Evolutionary conservation across 2,888 invertebrate species (phyloP).

Genomic region (Drosophila tanythrix): DNA sequence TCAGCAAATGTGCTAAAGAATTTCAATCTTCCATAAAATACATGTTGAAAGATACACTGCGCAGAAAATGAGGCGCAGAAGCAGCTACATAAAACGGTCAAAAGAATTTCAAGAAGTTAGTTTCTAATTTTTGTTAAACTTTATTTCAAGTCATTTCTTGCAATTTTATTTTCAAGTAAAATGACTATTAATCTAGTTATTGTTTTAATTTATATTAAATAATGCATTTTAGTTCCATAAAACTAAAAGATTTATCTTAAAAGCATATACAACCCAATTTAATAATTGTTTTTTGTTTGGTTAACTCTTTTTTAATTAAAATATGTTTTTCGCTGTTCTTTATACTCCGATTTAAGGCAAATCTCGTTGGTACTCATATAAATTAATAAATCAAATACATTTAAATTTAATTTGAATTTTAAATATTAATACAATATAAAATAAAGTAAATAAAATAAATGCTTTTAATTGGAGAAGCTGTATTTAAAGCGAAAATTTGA

Average conservation of each 20-base stretch:
- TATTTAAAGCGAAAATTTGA: neutral
- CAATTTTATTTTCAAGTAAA: neutral
- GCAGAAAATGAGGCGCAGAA: neutral
- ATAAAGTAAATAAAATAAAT: neutral
- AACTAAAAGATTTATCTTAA: neutral
- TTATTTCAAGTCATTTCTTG: neutral
- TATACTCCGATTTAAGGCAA: neutral
- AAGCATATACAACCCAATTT: neutral
- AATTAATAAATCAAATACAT: neutral
- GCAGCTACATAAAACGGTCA: neutral
- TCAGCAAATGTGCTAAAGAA: slow-evolving; percentile 53
- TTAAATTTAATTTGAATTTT: neutral
- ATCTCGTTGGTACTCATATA: too few relatives aligned
- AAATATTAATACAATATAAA: neutral
- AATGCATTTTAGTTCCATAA: rapidly evolving
- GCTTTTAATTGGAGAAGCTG: neutral
- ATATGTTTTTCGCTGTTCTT: neutral
- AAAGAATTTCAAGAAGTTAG: neutral
- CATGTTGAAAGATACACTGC: slow-evolving; percentile 15
- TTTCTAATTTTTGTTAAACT: neutral
- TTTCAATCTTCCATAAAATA: slow-evolving; percentile 32
- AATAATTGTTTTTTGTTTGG: neutral
- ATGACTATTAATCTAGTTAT: neutral
- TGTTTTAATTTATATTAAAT: neutral
- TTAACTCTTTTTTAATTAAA: neutral